Evolutionary conservation across 2,113 vertebrate genomes (phyloP), one percentile per base, ranked within the genome.

Genomic region (Zapornia atra): DNA sequence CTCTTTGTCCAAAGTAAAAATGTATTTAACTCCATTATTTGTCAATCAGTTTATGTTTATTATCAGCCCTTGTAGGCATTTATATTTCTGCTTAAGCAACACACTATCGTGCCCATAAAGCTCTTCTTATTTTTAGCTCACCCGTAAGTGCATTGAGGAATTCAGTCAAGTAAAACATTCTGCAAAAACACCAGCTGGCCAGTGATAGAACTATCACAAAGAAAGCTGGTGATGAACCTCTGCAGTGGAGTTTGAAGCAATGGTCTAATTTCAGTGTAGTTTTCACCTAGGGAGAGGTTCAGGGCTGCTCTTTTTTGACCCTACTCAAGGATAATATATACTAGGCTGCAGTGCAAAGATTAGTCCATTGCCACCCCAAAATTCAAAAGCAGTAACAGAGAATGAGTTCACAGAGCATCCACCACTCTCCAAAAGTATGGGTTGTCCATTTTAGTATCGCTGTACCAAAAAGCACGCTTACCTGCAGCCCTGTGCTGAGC

Each of bases 161-260:
- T 34, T 92, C 70, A 82, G 91, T 76, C 78, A 96, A 89, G 81
- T 91, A 75, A 88, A 93, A 95, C 60, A 76, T 34, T 84, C 90
- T 78, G 51, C 64, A 84, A 71, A 92, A 95, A 78, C 91, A 95
- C 48, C 70, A 84, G 81, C 75, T 96, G 89, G 77, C 59, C 93
- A 77, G 29, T 34, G 48, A 60, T 31, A 92, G 24, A 81, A 33
- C 17, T 51, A 90, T 19, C 44, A 46, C 17, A 17, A 46, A 9
- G 44, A 77, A 91, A 80, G 46, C 42, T 70, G 34, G 29, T 76
- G 59, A 76, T 59, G 36, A 79, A 82, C 59, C 50, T 85, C 51
- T 36, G 28, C 1, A 1, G 78, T 33, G 53, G 71, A 63, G 44
- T 15, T 28, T 42, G 71, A 84, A 91, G 61, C 68, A 78, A 13